These are phyloP conservation scores for Stichodactyla mertensii DNA, from an alignment of 64 coral and sea anemone genomes.

Conservation along the genomic window DNA sequence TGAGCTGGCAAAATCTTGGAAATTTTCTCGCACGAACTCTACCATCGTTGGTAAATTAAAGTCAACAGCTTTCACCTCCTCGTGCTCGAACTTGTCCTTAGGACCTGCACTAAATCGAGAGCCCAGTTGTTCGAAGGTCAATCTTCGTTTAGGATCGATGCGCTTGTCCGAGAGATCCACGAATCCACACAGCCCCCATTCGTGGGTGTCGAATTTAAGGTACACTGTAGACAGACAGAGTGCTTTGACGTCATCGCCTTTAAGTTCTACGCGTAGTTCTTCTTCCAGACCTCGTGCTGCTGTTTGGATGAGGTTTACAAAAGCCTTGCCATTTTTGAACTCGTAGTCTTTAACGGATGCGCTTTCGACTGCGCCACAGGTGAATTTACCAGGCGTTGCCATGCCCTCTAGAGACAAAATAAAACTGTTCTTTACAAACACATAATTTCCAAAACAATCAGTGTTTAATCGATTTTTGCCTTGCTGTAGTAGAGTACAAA, in stretches of 20 bases:
- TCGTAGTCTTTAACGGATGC: constrained; percentile 74
- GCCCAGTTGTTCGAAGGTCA: constrained; percentile 74
- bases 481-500: too few species aligned
- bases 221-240: constrained; percentile 90
- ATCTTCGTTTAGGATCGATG: constrained; percentile 53
- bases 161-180: constrained; percentile 89
- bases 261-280: constrained; percentile 80
- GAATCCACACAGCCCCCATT: constrained; percentile 96
- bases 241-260: constrained; percentile 57
- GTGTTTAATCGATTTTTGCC: too few species aligned
- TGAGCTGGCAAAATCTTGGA: constrained; percentile 87
- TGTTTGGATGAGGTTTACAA: constrained; percentile 74
- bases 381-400: constrained; percentile 90
- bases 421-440: too few species aligned
- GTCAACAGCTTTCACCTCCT: constrained; percentile 77
- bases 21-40: constrained; percentile 89
- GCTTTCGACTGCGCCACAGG: constrained; percentile 95
- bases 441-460: constrained; percentile 15
- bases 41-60: constrained; percentile 83
- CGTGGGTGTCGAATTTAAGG: constrained; percentile 93
- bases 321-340: constrained; percentile 3
- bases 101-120: constrained; percentile 80
- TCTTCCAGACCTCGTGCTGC: constrained; percentile 89
- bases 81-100: constrained; percentile 96
- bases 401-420: constrained; percentile 69